Evolutionary conservation across 1,140 invertebrate species (phyloP), one percentile per base, ranked within the genome.

Genomic region (Neomicropteryx cornuta): DNA sequence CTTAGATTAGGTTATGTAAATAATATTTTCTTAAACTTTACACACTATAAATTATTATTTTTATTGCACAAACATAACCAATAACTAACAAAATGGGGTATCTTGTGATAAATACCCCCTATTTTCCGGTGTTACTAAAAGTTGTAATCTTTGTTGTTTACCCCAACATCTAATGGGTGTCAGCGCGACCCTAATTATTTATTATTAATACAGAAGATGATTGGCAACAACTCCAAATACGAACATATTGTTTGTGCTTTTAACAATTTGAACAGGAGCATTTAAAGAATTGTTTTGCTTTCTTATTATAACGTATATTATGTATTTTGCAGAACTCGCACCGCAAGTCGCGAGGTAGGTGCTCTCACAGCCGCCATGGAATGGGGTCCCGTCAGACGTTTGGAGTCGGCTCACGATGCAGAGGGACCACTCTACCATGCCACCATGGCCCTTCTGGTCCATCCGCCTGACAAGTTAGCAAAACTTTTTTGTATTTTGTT

Each of bases 401-500:
- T 94, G 2, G 89, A 95, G 52, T 81, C 74, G 18, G 77, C 79
- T 39, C 93, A 86, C 55, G 90, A 94, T 49, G 78, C 86, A 2
- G 93, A 97, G 47, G 87, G 91, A 2, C 81, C 89, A 2, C 70
- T 89, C 4, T 98, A 92, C 65, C 92, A 83, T 71, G 66, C 77
- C 30, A 80, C 81, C 3, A 72, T 96, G 52, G 79, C 82, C 28
- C 58, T 95, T 5, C 72, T 91, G 23, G 60, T 97, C 14, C 75
- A 85, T 47, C 76, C 84, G 14, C 77, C 77, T 2, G 61, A 75
- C 5, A 67, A 72, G 51, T 78, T 21, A 48, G 52, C 55, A 30
- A 17, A 39, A 13, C 22, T 22, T 14, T 23, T 41, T 36, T 18
- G 20, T 24, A 18, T 18, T 19, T 36, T 5, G 6, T 36, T 36